Conservation (phyloP, 2,113 vertebrate genomes). For the Albula glossodonta region DNA sequence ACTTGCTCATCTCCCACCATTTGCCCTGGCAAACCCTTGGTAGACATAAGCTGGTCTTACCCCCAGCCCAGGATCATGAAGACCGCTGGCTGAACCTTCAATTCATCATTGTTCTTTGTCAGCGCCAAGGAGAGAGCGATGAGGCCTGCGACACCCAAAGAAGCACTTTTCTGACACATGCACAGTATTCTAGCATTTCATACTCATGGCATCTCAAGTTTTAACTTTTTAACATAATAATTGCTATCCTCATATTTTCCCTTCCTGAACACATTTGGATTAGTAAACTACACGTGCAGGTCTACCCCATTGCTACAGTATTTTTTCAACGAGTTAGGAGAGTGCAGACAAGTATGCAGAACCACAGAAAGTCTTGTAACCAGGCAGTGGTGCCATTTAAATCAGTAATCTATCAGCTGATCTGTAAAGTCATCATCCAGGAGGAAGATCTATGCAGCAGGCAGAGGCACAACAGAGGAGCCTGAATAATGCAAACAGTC, state of each 20-base stretch:
- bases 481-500: background rate
- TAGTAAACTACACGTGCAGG: no score
- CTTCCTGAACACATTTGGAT: no score
- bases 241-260: no score
- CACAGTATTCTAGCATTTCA: no score
- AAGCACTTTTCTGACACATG: constrained; percentile 1
- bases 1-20: no score
- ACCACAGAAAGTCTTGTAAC: no score
- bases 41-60: constrained; percentile 71
- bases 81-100: constrained; percentile 74
- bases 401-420: background rate
- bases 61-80: constrained; percentile 88
- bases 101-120: constrained; percentile 73
- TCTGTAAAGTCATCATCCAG: background rate
- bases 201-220: no score
- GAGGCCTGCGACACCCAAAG: constrained; percentile 71
- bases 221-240: no score
- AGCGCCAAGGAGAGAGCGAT: constrained; percentile 87
- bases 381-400: no score
- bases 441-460: background rate
- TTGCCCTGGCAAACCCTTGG: constrained; percentile 16
- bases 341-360: no score
- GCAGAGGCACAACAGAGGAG: background rate
- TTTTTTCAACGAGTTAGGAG: no score
- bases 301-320: no score